Conservation (phyloP, 2,888 invertebrate species). For the Lycaena phlaeas region DNA sequence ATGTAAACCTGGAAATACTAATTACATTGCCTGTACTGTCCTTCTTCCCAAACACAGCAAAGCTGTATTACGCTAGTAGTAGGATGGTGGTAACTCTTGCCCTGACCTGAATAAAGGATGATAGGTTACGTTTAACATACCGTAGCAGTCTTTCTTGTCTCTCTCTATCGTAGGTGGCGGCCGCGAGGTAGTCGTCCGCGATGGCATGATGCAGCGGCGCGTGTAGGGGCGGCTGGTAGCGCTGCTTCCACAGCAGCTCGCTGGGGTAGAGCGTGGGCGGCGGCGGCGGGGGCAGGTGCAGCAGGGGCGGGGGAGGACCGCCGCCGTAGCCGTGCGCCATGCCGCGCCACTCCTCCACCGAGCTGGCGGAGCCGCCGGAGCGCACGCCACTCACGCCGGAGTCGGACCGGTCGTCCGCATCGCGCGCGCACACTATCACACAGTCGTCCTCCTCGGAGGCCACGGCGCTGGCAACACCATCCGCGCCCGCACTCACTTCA, state of each 20-base stretch:
- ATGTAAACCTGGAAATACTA: too few species aligned
- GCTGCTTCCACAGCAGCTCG: constrained; percentile 76
- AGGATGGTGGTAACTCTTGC: too few species aligned
- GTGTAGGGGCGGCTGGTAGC: constrained; percentile 71
- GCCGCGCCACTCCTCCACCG: constrained; percentile 84
- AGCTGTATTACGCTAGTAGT: too few species aligned
- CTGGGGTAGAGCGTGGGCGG: constrained; percentile 67
- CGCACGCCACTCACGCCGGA: constrained; percentile 84
- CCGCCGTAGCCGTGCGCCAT: constrained; percentile 81
- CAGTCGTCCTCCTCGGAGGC: constrained; percentile 76
- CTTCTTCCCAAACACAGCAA: too few species aligned
- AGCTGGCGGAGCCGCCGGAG: constrained; percentile 81
- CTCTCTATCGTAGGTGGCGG: constrained; percentile 73
- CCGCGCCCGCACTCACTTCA: constrained; percentile 63
- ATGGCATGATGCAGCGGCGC: constrained; percentile 67
- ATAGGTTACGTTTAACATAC: too few species aligned
- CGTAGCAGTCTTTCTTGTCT: constrained; percentile 78
- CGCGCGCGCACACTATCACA: constrained; percentile 75
- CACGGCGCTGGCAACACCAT: constrained; percentile 68
- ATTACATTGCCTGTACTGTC: too few species aligned
- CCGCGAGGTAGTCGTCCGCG: constrained; percentile 64
- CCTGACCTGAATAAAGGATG: too few species aligned
- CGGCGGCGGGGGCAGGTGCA: constrained; percentile 62
- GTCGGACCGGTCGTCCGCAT: constrained; percentile 75
- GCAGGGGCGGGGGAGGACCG: constrained; percentile 72